These are phyloP conservation scores for Gallinago jamesoni DNA, from an alignment of 2,113 vertebrate genomes.

Conservation along the genomic window DNA sequence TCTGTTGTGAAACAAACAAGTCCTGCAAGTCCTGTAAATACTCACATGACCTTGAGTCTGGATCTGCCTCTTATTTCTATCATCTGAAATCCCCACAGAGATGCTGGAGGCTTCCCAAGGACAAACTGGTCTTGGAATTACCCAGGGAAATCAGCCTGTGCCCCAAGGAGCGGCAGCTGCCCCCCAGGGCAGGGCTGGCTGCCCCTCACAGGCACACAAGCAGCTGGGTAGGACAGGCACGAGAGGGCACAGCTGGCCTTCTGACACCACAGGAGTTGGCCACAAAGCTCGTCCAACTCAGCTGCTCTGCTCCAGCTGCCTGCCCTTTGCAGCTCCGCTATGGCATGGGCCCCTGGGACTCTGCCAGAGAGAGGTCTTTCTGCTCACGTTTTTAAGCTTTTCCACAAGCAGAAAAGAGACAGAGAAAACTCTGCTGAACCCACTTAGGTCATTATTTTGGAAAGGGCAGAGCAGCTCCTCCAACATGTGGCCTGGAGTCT, in stretches of 20 bases:
- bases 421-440: fast-evolving
- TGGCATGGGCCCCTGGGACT: fast-evolving
- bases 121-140: neutral
- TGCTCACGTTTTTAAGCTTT: neutral
- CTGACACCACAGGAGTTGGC: fast-evolving
- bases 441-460: neutral
- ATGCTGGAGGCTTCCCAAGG: neutral
- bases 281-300: fast-evolving
- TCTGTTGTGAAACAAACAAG: neutral
- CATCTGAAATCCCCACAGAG: neutral
- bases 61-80: neutral
- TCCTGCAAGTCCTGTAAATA: neutral
- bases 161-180: neutral
- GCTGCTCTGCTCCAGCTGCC: neutral
- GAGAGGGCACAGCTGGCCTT: neutral
- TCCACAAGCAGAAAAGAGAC: neutral
- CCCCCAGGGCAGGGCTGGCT: neutral
- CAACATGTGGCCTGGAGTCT: neutral
- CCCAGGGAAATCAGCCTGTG: neutral
- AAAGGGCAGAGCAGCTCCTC: neutral
- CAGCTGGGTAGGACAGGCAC: neutral
- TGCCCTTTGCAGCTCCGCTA: neutral
- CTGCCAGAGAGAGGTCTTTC: neutral
- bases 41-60: neutral
- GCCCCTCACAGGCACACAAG: neutral